Conservation (phyloP, 2,797 vertebrate genomes). For the Carduelis carduelis region DNA sequence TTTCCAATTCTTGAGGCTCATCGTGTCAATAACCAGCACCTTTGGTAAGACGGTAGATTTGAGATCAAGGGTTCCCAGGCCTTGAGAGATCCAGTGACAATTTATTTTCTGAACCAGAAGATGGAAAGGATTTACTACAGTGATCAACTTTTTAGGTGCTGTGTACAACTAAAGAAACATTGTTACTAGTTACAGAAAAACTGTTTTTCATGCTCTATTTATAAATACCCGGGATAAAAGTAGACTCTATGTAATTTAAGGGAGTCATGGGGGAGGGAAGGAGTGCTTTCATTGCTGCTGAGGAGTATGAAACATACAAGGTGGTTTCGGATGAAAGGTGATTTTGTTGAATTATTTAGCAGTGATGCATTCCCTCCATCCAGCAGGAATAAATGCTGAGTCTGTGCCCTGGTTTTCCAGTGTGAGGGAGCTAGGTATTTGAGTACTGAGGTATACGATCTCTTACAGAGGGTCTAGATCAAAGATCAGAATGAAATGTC, state of each 20-base stretch:
- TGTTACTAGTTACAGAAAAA: not conserved
- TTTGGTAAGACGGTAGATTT: not conserved
- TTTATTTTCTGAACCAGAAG: not conserved
- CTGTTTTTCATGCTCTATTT: not conserved
- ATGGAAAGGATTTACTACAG: not conserved
- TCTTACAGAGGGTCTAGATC: not conserved
- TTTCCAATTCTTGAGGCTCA: not conserved
- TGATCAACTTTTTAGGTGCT: not conserved
- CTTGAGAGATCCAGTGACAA: not conserved
- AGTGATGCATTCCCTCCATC: not conserved
- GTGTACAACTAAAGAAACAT: not conserved
- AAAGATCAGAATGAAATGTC: not conserved
- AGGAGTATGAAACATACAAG: not conserved
- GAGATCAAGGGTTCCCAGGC: not conserved
- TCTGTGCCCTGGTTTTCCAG: not conserved
- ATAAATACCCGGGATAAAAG: not conserved
- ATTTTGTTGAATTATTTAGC: not conserved
- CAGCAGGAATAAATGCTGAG: not conserved
- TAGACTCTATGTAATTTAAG: not conserved
- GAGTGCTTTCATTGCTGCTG: not conserved
- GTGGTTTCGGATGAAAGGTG: not conserved
- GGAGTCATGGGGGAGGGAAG: not conserved
- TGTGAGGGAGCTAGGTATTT: not conserved
- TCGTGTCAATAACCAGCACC: not conserved
- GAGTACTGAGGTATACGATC: not conserved